Evolutionary conservation across 2,888 invertebrate species (phyloP).

Genomic region (Drosophila kanekoi): DNA sequence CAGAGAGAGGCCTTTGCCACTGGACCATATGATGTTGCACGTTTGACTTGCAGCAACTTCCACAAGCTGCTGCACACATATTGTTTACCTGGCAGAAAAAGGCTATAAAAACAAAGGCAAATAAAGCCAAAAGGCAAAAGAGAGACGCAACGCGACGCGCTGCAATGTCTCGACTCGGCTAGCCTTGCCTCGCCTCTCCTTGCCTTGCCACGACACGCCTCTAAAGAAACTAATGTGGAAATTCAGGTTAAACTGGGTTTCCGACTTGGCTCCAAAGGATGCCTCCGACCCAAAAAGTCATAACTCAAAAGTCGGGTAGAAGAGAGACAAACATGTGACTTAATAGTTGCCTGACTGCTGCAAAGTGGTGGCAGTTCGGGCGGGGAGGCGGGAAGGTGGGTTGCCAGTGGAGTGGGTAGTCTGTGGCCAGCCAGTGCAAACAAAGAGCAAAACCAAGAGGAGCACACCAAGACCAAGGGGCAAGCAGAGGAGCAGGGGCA

Average conservation of each 20-base stretch:
- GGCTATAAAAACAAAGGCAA: constrained; percentile 77
- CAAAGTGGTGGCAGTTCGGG: background rate
- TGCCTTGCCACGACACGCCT: background rate
- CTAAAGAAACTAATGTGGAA: constrained; percentile 70
- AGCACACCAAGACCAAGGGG: background rate
- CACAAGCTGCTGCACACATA: constrained; percentile 38
- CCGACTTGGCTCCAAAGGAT: constrained; percentile 19
- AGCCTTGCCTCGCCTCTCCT: too few species aligned
- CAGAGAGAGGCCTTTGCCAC: constrained; percentile 6
- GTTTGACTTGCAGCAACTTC: constrained; percentile 33
- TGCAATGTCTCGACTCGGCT: background rate
- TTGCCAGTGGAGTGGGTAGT: constrained; percentile 1
- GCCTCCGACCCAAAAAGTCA: constrained; percentile 51
- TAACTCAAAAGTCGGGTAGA: constrained; percentile 72
- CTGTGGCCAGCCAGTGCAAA: constrained; percentile 32
- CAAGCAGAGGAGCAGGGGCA: background rate
- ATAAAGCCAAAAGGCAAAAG: constrained; percentile 54
- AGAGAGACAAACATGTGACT: constrained; percentile 78
- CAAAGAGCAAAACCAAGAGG: constrained; percentile 22
- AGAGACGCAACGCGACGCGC: constrained; percentile 21
- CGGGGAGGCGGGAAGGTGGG: background rate
- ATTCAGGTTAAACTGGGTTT: constrained; percentile 81
- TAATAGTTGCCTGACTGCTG: constrained; percentile 70
- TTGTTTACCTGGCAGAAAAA: constrained; percentile 76
- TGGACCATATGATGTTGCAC: constrained; percentile 55